phyloP scores from a whole-genome alignment of 1,140 invertebrate species.

The Drosophila lacertosa region DNA sequence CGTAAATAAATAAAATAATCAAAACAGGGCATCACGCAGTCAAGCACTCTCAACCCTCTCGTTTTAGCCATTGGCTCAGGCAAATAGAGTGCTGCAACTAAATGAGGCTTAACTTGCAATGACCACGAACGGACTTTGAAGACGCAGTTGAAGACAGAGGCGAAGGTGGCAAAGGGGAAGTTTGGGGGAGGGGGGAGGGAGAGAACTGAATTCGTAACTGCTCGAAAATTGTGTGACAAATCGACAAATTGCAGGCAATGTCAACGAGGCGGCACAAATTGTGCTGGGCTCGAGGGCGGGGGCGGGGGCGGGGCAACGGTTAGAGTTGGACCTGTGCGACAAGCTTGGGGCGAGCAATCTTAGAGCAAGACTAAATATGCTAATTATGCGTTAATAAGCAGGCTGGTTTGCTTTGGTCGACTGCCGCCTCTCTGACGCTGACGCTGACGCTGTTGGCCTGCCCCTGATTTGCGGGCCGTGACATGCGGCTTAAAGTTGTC shows the following conservation, averaged over 20 bases:
- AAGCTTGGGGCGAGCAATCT: constrained; percentile 56
- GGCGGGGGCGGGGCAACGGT: too few relatives aligned
- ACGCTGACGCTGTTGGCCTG: too few relatives aligned
- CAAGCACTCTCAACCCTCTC: background rate
- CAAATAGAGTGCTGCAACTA: constrained; percentile 68
- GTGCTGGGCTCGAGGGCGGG: constrained; percentile 13
- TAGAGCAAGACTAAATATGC: constrained; percentile 71
- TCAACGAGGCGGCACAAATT: constrained; percentile 42
- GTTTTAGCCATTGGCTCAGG: constrained; percentile 54
- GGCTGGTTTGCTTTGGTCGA: constrained; percentile 40
- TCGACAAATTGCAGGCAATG: constrained; percentile 53
- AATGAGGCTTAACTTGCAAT: constrained; percentile 68
- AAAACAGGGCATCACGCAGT: background rate
- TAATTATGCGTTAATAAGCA: constrained; percentile 82
- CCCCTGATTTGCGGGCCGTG: constrained; percentile 35
- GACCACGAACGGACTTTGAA: constrained; percentile 35
- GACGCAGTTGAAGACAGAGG: constrained; percentile 18
- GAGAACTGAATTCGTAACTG: constrained; percentile 12
- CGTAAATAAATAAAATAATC: too few relatives aligned
- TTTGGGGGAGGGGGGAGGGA: background rate
- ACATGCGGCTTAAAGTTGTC: constrained; percentile 36
- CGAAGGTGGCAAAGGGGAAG: constrained; percentile 3
- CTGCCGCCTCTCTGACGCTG: too few relatives aligned
- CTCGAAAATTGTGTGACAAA: constrained; percentile 63
- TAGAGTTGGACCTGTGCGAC: constrained; percentile 6